phyloP scores from a whole-genome alignment of 2,113 vertebrate genomes.

The Chaetura pelagica region DNA sequence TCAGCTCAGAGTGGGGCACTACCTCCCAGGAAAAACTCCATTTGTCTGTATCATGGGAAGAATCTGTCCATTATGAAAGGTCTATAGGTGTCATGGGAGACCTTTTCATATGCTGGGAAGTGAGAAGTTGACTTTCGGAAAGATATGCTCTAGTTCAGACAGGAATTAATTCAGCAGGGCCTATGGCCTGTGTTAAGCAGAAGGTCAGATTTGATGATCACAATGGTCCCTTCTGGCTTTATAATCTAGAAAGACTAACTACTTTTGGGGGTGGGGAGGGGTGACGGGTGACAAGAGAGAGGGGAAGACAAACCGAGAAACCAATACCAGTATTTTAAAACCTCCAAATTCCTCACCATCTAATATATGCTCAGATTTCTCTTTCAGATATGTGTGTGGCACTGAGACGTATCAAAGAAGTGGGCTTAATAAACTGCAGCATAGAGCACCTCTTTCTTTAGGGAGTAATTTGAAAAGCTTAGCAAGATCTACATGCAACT shows the following conservation, averaged over 20 bases:
- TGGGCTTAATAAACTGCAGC: neutral
- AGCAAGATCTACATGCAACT: constrained; percentile 24
- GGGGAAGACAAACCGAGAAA: neutral
- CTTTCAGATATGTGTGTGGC: neutral
- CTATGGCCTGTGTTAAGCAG: constrained; percentile 60
- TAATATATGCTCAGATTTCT: neutral
- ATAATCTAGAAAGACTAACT: constrained; percentile 57
- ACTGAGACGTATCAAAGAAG: neutral
- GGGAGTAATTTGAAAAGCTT: constrained; percentile 30
- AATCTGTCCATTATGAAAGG: constrained; percentile 56
- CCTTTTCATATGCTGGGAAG: constrained; percentile 66
- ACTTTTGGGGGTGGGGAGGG: fast-evolving
- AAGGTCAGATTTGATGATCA: constrained; percentile 58
- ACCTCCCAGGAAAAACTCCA: constrained; percentile 64
- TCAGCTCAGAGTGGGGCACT: constrained; percentile 48
- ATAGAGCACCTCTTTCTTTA: constrained; percentile 8
- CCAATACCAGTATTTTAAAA: neutral
- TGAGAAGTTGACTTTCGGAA: constrained; percentile 71
- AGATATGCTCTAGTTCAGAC: constrained; percentile 61
- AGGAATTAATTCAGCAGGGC: constrained; percentile 55
- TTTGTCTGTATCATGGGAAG: constrained; percentile 39
- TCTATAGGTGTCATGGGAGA: constrained; percentile 53
- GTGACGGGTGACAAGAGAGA: too few species aligned
- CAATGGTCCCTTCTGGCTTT: constrained; percentile 43
- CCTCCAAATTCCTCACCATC: neutral